Percentiles rank a stretch among this genome's conserved stretches.
phyloP scores from a whole-genome alignment of 2,113 vertebrate genomes.

The Equus przewalskii region DNA sequence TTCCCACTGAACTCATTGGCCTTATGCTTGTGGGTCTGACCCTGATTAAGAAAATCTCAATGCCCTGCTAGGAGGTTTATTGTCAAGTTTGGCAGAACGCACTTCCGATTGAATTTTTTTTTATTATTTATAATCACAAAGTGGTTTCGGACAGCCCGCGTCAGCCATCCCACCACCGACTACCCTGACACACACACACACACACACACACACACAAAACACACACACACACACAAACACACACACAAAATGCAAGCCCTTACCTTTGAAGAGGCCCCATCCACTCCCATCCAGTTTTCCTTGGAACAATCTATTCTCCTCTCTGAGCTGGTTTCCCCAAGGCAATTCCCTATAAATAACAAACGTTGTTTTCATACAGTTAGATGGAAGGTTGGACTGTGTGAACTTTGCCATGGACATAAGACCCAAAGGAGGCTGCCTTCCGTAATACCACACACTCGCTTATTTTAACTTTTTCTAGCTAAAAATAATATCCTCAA shows the following conservation, averaged over 20 bases:
- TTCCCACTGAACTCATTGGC: conserved; percentile 92
- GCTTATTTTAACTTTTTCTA: conserved; percentile 74
- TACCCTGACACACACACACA: background rate
- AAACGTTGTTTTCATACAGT: conserved; percentile 58
- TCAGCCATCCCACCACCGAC: conserved; percentile 64
- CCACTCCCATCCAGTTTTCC: background rate
- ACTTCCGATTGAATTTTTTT: conserved; percentile 91
- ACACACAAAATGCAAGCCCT: background rate
- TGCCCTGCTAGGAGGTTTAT: conserved; percentile 92
- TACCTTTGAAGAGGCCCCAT: conserved; percentile 57
- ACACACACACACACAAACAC: background rate
- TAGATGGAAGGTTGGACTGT: conserved; percentile 53
- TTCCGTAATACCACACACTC: conserved; percentile 12
- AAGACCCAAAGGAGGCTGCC: conserved; percentile 68
- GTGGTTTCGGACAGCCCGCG: conserved; percentile 84
- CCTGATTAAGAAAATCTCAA: conserved; percentile 92
- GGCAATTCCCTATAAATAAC: conserved; percentile 66
- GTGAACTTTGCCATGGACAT: conserved; percentile 76
- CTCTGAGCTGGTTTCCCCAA: conserved; percentile 20
- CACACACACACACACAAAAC: background rate
- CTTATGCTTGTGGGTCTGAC: conserved; percentile 95
- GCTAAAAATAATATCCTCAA: conserved; percentile 82
- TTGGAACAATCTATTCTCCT: conserved; percentile 24
- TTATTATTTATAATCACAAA: conserved; percentile 90
- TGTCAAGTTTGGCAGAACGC: conserved; percentile 89